These are phyloP conservation scores for Cataglyphis albicans DNA, from an alignment of 2,888 invertebrate genomes.

Conservation along the genomic window DNA sequence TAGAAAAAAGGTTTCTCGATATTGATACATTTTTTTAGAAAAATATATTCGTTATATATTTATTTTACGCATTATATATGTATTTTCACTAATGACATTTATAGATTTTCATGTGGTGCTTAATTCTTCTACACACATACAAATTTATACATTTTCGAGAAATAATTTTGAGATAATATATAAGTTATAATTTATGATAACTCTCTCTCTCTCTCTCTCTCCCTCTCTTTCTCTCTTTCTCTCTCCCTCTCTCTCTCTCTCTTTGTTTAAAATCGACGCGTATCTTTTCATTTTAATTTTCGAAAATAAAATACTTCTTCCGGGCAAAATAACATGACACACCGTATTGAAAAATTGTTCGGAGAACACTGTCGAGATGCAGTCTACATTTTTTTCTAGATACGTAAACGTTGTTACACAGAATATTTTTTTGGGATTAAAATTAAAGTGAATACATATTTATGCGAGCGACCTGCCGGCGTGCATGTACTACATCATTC, in stretches of 20 bases:
- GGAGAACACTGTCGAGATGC: conserved; percentile 40
- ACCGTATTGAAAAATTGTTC: conserved; percentile 41
- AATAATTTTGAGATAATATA: background rate
- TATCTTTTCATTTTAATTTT: conserved; percentile 27
- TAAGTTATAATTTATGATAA: background rate
- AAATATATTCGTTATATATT: background rate
- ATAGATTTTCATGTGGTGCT: background rate
- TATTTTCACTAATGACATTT: background rate
- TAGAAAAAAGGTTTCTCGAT: background rate
- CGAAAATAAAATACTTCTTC: conserved; percentile 23
- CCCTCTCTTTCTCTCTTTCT: too few relatives aligned
- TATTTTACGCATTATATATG: background rate
- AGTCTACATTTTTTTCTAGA: conserved; percentile 23
- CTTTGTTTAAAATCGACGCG: conserved; percentile 2
- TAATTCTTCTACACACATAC: background rate
- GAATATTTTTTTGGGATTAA: conserved; percentile 53
- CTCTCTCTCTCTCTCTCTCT: too few relatives aligned
- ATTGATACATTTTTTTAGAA: background rate
- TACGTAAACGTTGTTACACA: conserved; percentile 37
- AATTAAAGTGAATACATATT: conserved; percentile 54
- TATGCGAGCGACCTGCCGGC: conserved; percentile 38
- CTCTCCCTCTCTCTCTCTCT: too few relatives aligned
- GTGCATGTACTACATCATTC: conserved; percentile 14
- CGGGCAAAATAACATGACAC: conserved; percentile 31
- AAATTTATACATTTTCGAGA: background rate